Evolutionary conservation across 2,113 vertebrate genomes (phyloP).

Genomic region (Ictalurus furcatus): DNA sequence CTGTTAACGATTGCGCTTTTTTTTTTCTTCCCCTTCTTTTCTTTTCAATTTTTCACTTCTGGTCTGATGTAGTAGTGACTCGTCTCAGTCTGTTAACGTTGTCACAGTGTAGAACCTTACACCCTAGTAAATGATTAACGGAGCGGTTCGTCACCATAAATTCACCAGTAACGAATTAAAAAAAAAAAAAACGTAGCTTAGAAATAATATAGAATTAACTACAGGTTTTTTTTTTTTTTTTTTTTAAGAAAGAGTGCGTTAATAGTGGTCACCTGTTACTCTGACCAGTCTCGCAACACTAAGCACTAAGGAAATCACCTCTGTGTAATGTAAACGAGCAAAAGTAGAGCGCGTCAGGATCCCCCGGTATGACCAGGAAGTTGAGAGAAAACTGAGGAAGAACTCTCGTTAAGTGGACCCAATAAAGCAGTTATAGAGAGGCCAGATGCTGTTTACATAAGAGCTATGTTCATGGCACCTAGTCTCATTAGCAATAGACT

Average conservation of each 20-base stretch:
- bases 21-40: too few species aligned
- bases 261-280: not conserved
- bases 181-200: not conserved
- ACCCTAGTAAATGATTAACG: not conserved
- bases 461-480: constrained; percentile 44
- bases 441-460: constrained; percentile 60
- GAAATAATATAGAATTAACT: not conserved
- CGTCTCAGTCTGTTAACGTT: constrained; percentile 7
- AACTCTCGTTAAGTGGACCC: constrained; percentile 37
- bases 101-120: not conserved
- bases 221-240: too few species aligned
- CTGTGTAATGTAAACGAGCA: constrained; percentile 21
- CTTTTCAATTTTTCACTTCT: not conserved
- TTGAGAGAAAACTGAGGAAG: constrained; percentile 37
- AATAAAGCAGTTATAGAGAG: constrained; percentile 52
- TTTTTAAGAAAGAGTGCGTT: not conserved
- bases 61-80: not conserved
- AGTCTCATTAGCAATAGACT: constrained; percentile 49
- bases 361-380: not conserved
- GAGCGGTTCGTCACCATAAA: constrained; percentile 12
- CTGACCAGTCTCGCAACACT: not conserved
- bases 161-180: constrained; percentile 1
- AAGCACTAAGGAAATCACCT: constrained; percentile 6
- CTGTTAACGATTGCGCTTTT: not conserved
- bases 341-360: not conserved